Evolutionary conservation across 2,888 invertebrate species (phyloP), one percentile per base, ranked within the genome.

Genomic region (Phortica okadai): DNA sequence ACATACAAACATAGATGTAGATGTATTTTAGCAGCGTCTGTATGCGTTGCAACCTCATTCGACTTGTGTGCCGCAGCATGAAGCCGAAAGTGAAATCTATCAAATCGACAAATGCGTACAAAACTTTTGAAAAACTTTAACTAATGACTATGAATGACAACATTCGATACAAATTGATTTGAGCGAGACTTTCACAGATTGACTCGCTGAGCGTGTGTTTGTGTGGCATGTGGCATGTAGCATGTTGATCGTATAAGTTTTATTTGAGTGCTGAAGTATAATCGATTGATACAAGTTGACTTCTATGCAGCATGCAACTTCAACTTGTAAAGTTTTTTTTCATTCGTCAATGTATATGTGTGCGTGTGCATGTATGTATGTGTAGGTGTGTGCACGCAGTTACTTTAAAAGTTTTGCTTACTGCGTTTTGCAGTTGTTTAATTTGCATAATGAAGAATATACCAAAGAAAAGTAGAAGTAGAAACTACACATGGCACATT

Each of bases 351-450:
- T 58, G 14, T 62, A 1, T 25, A 10, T 25, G 25, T 62, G 62
- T 25, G 45, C 21, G 54, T 70, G 70, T 50, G 44, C 16, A 42
- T 41, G 42, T n/a, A 42, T 41, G 42, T n/a, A 1, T 67, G 42
- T 66, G 66, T 66, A 11, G 21, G 62, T 59, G 16, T 69, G 69
- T 69, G 50, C 45, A 10, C 50, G 69, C 8, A 59, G 25, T 59
- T 59, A 8, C 8, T 25, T 11, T 59, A 59, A 16, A 59, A 59
- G 25, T 59, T 59, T 59, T 16, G 16, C 59, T 16, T 59, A n/a
- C 59, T 16, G 59, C 25, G 14, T 54, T 7, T 50, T 50, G 50
- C 8, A 50, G 50, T 50, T 50, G 50, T 14, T 50, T 50, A 50
- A 50, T 50, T 59, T 59, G 14, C 59, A 59, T 59, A 59, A 8